Evolutionary conservation across 2,113 vertebrate species (phyloP).

Genomic region (Engystomops pustulosus): DNA sequence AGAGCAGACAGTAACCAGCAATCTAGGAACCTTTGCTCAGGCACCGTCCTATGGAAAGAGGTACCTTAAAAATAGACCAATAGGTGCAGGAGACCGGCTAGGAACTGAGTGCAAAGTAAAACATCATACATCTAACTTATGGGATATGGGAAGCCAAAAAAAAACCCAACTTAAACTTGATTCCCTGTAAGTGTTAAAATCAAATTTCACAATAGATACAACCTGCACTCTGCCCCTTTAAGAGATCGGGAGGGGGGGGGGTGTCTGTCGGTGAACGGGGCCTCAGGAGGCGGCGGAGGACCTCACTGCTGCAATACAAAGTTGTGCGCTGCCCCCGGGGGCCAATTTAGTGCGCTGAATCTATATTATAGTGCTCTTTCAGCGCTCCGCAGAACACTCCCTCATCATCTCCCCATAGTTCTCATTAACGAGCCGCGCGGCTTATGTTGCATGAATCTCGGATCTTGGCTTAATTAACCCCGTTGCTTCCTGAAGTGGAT

Average conservation of each 20-base stretch:
- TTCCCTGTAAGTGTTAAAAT: too few relatives aligned
- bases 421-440: conserved; percentile 41
- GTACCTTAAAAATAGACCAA: too few relatives aligned
- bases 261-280: not conserved
- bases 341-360: conserved; percentile 41
- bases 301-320: conserved; percentile 18
- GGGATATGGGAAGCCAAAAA: too few relatives aligned
- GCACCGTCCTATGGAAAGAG: too few relatives aligned
- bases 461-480: conserved; percentile 53
- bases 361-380: conserved; percentile 46
- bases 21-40: too few relatives aligned
- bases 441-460: conserved; percentile 11
- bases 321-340: conserved; percentile 19
- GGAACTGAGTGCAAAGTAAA: too few relatives aligned
- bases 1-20: too few relatives aligned
- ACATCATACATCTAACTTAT: too few relatives aligned
- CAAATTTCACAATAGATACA: too few relatives aligned
- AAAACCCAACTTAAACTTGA: too few relatives aligned
- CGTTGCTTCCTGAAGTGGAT: conserved; percentile 37
- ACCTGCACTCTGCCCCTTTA: conserved; percentile 3
- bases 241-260: not conserved
- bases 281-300: not conserved
- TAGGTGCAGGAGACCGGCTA: too few relatives aligned
- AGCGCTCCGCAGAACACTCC: conserved; percentile 29
- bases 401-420: conserved; percentile 32